Percentiles rank a stretch among this genome's conserved stretches.
Conservation (phyloP, 2,888 invertebrate genomes). For the Pyrrhosoma nymphula region DNA sequence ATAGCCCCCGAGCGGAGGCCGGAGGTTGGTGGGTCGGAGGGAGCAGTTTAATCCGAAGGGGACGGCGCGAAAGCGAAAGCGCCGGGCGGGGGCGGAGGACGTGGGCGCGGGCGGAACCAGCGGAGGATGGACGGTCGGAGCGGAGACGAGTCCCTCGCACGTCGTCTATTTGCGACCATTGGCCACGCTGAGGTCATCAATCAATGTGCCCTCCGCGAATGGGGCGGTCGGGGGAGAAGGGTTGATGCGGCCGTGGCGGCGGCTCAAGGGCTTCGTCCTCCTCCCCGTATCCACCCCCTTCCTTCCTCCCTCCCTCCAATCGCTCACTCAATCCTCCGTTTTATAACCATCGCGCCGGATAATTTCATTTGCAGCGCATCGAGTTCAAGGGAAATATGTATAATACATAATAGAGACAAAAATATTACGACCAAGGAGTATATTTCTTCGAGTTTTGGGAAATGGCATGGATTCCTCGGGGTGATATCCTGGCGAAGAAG, state of each 20-base stretch:
- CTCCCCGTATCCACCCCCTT: slow-evolving; percentile 69
- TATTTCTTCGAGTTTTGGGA: too few species aligned
- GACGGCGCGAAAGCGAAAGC: neutral
- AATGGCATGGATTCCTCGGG: too few species aligned
- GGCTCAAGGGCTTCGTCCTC: neutral
- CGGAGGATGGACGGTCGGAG: neutral
- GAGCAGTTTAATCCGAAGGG: neutral
- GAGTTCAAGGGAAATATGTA: neutral
- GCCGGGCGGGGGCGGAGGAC: neutral
- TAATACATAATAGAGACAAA: too few species aligned
- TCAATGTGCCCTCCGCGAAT: slow-evolving; percentile 27
- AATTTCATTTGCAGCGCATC: neutral
- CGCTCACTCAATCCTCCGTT: neutral
- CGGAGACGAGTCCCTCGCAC: too few species aligned
- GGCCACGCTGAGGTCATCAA: slow-evolving; percentile 46
- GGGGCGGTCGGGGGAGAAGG: neutral
- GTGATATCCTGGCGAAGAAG: too few species aligned
- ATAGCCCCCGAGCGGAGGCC: neutral
- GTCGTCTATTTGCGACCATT: slow-evolving; percentile 56
- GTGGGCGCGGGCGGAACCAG: neutral
- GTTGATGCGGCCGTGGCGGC: neutral
- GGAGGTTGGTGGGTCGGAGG: neutral
- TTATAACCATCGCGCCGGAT: neutral
- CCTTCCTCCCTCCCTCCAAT: slow-evolving; percentile 54
- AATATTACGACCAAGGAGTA: too few species aligned